Conservation (phyloP, 2,888 invertebrate genomes). For the Zygaena filipendulae region DNA sequence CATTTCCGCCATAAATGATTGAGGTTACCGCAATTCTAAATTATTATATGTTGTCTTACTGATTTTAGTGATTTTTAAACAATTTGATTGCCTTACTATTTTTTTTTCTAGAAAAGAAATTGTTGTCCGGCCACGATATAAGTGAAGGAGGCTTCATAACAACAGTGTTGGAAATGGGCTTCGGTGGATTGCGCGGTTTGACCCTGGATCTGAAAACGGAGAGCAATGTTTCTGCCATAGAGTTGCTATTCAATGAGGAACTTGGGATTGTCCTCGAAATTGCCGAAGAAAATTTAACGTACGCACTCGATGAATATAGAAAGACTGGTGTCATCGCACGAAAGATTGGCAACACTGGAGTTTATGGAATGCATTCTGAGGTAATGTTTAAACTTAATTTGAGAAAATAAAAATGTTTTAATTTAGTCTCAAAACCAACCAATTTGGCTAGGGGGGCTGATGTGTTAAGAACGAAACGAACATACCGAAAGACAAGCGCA, state of each 20-base stretch:
- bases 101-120: slow-evolving; percentile 65
- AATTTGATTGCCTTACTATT: no score
- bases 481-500: no score
- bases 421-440: no score
- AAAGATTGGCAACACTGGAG: slow-evolving; percentile 74
- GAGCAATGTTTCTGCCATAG: slow-evolving; percentile 63
- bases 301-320: slow-evolving; percentile 72
- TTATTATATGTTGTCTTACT: no score
- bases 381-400: slow-evolving; percentile 28
- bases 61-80: no score
- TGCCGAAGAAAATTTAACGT: slow-evolving; percentile 53
- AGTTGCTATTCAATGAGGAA: slow-evolving; percentile 86
- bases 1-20: no score
- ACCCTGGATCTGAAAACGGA: slow-evolving; percentile 67
- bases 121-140: slow-evolving; percentile 92
- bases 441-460: no score
- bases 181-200: slow-evolving; percentile 89
- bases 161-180: slow-evolving; percentile 94
- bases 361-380: slow-evolving; percentile 73
- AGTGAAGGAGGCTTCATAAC: slow-evolving; percentile 96
- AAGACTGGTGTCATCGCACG: slow-evolving; percentile 71
- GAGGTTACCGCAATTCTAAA: no score
- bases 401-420: no score
- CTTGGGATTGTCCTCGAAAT: slow-evolving; percentile 88
- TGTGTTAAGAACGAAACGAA: no score